phyloP scores from a whole-genome alignment of 2,113 vertebrate genomes.

The Pseudolaguvia tuberculata region DNA sequence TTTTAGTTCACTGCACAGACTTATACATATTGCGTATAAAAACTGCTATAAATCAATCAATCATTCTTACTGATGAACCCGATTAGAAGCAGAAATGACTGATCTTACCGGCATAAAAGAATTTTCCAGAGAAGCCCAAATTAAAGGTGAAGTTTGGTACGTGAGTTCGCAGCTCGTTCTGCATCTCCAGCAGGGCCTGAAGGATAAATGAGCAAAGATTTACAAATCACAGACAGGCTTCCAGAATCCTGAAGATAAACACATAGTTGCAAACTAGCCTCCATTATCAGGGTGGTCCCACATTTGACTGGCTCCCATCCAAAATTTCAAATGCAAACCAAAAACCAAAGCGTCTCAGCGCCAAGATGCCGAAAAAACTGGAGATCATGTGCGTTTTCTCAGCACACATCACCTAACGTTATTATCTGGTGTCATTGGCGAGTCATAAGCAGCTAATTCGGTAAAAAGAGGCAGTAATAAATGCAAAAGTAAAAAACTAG shows the following conservation, averaged over 20 bases:
- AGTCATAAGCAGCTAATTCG: not conserved
- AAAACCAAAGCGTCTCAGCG: not conserved
- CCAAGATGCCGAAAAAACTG: not conserved
- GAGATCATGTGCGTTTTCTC: not conserved
- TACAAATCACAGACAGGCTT: slow-evolving; percentile 1
- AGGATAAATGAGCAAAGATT: slow-evolving; percentile 16
- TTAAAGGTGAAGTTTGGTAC: slow-evolving; percentile 91
- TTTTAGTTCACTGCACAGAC: not conserved
- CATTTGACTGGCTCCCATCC: not conserved
- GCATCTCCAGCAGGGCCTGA: slow-evolving; percentile 79
- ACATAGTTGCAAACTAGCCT: slow-evolving; percentile 16
- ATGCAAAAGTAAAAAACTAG: not conserved
- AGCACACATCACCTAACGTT: not conserved
- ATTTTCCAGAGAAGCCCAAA: slow-evolving; percentile 90
- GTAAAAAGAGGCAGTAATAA: not conserved
- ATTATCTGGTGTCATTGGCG: not conserved
- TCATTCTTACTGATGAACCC: not conserved
- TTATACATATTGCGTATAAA: not conserved
- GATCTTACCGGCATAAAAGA: slow-evolving; percentile 83
- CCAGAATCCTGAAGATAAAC: slow-evolving; percentile 19
- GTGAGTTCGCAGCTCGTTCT: slow-evolving; percentile 77
- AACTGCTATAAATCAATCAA: not conserved
- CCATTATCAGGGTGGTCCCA: slow-evolving; percentile 12
- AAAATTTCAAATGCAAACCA: not conserved
- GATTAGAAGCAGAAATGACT: not conserved